phyloP scores from a whole-genome alignment of 1,140 invertebrate species.

The Dryas iulia region DNA sequence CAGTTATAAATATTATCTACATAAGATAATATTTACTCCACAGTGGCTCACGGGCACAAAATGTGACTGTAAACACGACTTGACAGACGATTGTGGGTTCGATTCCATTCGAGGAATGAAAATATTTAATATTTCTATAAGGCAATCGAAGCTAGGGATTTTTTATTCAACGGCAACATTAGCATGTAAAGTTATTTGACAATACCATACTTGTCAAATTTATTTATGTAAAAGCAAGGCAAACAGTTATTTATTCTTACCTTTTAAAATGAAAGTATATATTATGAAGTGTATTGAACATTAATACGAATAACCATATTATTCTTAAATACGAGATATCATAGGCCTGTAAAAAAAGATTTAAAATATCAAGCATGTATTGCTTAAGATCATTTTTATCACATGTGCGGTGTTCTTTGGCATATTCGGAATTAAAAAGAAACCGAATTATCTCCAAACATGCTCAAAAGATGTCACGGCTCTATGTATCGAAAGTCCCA shows the following conservation, averaged over 20 bases:
- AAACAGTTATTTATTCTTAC: neutral
- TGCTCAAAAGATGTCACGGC: neutral
- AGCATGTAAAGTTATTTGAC: too few relatives aligned
- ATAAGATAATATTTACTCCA: too few relatives aligned
- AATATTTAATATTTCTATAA: too few relatives aligned
- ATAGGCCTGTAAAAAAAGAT: neutral
- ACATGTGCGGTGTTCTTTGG: conserved; percentile 6
- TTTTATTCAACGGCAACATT: too few relatives aligned
- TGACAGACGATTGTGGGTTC: too few relatives aligned
- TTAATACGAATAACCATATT: neutral
- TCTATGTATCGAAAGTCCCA: conserved; percentile 7
- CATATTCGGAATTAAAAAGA: conserved; percentile 2
- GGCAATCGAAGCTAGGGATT: too few relatives aligned
- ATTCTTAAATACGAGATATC: neutral
- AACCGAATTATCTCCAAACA: neutral
- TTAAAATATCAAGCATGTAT: conserved; percentile 13
- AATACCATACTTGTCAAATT: neutral
- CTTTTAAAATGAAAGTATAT: neutral
- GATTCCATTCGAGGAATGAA: too few relatives aligned
- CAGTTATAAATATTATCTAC: too few relatives aligned
- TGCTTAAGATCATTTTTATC: conserved; percentile 23
- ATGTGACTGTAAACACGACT: too few relatives aligned
- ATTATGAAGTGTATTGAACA: neutral
- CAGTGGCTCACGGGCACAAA: too few relatives aligned
- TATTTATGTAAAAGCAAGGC: neutral